phyloP scores from a whole-genome alignment of 2,113 vertebrate genomes.

The Danio rerio region DNA sequence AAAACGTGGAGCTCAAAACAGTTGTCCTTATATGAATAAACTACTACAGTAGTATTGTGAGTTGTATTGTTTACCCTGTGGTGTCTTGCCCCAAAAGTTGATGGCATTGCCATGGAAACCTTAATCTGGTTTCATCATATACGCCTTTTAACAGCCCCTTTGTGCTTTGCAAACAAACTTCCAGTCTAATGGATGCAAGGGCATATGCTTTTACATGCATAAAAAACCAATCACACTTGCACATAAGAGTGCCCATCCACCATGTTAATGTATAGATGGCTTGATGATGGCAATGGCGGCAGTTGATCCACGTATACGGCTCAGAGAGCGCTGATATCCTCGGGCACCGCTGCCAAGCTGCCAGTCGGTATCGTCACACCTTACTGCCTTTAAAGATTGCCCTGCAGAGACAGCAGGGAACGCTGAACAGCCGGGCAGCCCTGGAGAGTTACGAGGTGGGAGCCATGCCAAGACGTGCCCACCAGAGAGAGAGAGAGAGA shows the following conservation, averaged over 20 bases:
- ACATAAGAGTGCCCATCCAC: conserved; percentile 28
- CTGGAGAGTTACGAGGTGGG: conserved; percentile 97
- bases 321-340: conserved; percentile 93
- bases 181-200: conserved; percentile 12
- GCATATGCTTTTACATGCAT: conserved; percentile 38
- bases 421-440: conserved; percentile 95
- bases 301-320: conserved; percentile 79
- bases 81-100: background rate
- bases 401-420: conserved; percentile 95
- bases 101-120: background rate
- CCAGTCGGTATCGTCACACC: conserved; percentile 99
- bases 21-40: background rate
- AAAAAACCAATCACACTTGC: conserved; percentile 34
- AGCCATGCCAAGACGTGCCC: conserved; percentile 98
- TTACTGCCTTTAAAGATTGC: conserved; percentile 99
- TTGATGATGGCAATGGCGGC: conserved; percentile 57
- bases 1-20: background rate
- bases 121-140: background rate
- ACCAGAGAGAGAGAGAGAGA: conserved; percentile 80
- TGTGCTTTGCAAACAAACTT: conserved; percentile 36
- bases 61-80: background rate
- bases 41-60: background rate
- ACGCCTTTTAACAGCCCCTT: conserved; percentile 3
- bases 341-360: conserved; percentile 95
- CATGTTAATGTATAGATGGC: conserved; percentile 64